A percentile compares a stretch with the other conserved stretches of the same genome.
Conservation (phyloP, 2,888 invertebrate genomes). For the Auanema sp. region DNA sequence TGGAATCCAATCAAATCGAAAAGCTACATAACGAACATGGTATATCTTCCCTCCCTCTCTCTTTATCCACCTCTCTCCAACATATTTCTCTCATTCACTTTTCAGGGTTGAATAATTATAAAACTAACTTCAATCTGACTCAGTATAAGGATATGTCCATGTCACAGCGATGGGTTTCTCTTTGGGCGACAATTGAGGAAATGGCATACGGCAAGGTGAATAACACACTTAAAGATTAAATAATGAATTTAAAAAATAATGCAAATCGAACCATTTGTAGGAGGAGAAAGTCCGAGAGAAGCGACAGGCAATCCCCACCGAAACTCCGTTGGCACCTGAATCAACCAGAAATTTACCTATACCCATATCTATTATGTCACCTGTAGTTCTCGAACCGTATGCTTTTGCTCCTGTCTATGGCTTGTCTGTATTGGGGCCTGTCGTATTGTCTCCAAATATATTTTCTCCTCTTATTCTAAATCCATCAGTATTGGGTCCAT, state of each 20-base stretch:
- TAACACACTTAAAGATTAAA: neutral
- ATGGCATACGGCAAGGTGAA: conserved; percentile 17
- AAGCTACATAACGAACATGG: conserved; percentile 40
- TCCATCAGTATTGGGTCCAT: conserved; percentile 46
- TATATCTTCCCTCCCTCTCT: neutral
- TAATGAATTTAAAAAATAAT: neutral
- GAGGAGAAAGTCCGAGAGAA: conserved; percentile 15
- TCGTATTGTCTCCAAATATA: conserved; percentile 49
- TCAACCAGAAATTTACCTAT: conserved; percentile 4
- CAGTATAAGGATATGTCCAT: conserved; percentile 23
- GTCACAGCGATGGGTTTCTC: conserved; percentile 16
- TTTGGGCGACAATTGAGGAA: conserved; percentile 31
- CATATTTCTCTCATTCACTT: neutral
- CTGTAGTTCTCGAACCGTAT: conserved; percentile 26
- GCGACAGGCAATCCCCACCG: conserved; percentile 18
- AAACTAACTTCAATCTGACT: conserved; percentile 20
- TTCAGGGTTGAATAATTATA: conserved; percentile 10
- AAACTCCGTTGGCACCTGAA: conserved; percentile 8
- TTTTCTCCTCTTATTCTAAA: conserved; percentile 56
- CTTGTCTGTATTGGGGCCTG: conserved; percentile 48
- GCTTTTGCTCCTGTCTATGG: conserved; percentile 42
- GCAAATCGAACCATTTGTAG: neutral
- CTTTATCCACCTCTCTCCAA: neutral
- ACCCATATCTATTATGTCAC: conserved; percentile 18
- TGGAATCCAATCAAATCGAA: conserved; percentile 42